phyloP scores from a whole-genome alignment of 2,888 invertebrate species.

The Oscheius sp. region DNA sequence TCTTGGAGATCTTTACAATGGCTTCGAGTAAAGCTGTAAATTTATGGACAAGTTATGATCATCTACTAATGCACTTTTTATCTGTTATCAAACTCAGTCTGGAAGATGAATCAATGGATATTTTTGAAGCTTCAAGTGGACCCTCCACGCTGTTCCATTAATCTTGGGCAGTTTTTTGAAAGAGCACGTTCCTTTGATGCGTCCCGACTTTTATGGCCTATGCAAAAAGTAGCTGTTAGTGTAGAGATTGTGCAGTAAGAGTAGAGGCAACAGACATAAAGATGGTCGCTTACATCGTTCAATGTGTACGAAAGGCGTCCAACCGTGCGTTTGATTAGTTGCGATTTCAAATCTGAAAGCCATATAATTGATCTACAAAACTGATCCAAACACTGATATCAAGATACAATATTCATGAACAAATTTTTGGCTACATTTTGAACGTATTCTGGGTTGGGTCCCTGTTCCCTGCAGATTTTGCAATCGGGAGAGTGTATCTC shows the following conservation, averaged over 20 bases:
- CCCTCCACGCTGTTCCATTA: conserved; percentile 22
- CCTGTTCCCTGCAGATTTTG: too few relatives aligned
- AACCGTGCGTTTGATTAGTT: conserved; percentile 11
- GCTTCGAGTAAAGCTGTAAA: too few relatives aligned
- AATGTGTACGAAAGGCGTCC: conserved; percentile 10
- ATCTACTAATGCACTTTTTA: too few relatives aligned
- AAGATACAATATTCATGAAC: not conserved
- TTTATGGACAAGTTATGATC: too few relatives aligned
- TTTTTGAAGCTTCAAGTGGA: too few relatives aligned
- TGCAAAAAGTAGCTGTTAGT: conserved; percentile 10
- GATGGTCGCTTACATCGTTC: conserved; percentile 7
- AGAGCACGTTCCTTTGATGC: conserved; percentile 13
- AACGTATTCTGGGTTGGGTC: too few relatives aligned
- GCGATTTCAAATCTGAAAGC: conserved; percentile 16
- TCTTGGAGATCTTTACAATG: too few relatives aligned
- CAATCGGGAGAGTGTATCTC: not conserved
- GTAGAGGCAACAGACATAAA: not conserved
- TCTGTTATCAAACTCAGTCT: too few relatives aligned
- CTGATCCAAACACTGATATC: not conserved
- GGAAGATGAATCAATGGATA: too few relatives aligned
- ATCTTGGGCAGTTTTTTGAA: conserved; percentile 10
- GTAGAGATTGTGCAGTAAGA: not conserved
- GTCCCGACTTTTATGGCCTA: conserved; percentile 18
- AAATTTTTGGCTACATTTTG: too few relatives aligned
- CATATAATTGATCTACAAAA: too few relatives aligned